phyloP scores from a whole-genome alignment of 2,113 vertebrate genomes.

The Trochalopteron elliotii region DNA sequence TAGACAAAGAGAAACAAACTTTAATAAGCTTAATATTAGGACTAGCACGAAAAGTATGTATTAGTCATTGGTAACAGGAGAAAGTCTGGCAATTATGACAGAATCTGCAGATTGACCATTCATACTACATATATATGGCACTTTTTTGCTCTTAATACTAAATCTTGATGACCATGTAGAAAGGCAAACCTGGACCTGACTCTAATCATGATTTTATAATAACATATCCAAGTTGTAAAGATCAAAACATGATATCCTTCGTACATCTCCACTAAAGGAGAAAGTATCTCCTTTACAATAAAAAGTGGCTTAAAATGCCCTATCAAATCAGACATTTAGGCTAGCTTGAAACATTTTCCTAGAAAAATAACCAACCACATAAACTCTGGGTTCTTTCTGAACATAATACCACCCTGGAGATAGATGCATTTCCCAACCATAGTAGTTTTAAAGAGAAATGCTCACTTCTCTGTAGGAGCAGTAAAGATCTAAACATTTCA shows the following conservation, averaged over 20 bases:
- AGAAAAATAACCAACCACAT: neutral
- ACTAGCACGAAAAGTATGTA: neutral
- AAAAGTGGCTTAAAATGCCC: neutral
- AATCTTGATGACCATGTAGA: neutral
- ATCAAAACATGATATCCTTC: neutral
- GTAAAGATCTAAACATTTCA: neutral
- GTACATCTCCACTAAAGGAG: neutral
- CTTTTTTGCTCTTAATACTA: neutral
- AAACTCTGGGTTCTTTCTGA: neutral
- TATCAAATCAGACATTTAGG: neutral
- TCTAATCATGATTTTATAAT: neutral
- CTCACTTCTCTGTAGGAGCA: neutral
- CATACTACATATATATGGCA: neutral
- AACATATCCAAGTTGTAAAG: neutral
- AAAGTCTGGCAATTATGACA: neutral
- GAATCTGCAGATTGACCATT: neutral
- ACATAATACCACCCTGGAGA: neutral
- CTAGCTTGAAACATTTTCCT: neutral
- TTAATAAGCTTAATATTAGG: neutral
- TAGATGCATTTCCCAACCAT: neutral
- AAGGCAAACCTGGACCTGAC: neutral
- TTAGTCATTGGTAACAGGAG: neutral
- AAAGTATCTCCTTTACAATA: neutral
- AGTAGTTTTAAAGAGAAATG: neutral
- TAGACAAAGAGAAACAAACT: neutral